Conservation (phyloP, 92 coral and sea anemone genomes). For the Palythoa caribaeorum region DNA sequence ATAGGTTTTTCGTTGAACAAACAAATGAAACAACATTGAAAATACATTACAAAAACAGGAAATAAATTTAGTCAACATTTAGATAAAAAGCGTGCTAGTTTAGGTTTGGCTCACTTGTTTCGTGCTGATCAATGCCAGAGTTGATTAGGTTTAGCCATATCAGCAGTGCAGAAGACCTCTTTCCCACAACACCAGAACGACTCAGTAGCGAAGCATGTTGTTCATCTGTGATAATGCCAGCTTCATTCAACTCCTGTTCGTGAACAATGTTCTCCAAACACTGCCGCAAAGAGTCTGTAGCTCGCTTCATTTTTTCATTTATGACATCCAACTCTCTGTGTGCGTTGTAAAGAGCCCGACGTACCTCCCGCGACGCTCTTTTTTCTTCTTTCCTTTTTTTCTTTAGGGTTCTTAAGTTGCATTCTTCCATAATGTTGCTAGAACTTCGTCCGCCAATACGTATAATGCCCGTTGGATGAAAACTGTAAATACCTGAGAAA, state of each 20-base stretch:
- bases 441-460: constrained; percentile 94
- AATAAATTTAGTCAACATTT: neutral
- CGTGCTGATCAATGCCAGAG: constrained; percentile 18
- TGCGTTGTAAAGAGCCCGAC: constrained; percentile 71
- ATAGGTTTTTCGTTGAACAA: too few relatives aligned
- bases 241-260: constrained; percentile 61
- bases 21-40: too few relatives aligned
- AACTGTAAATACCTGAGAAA: constrained; percentile 74
- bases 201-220: constrained; percentile 66
- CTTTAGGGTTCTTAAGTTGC: constrained; percentile 74
- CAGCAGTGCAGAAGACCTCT: constrained; percentile 62
- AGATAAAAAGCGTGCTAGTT: neutral
- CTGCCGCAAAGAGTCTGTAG: constrained; percentile 79
- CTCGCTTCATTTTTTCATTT: constrained; percentile 68
- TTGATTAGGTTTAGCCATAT: constrained; percentile 79
- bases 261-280: constrained; percentile 85
- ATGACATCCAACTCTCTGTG: constrained; percentile 72
- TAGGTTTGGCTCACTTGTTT: constrained; percentile 1
- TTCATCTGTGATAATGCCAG: constrained; percentile 67
- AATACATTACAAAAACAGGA: neutral
- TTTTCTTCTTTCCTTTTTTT: constrained; percentile 69
- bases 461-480: constrained; percentile 86
- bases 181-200: constrained; percentile 19
- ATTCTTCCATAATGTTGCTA: constrained; percentile 77
- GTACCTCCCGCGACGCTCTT: constrained; percentile 67